Base-by-base conservation (phyloP, 2,113 vertebrate species). In the Urocynchramus pylzowi region DNA sequence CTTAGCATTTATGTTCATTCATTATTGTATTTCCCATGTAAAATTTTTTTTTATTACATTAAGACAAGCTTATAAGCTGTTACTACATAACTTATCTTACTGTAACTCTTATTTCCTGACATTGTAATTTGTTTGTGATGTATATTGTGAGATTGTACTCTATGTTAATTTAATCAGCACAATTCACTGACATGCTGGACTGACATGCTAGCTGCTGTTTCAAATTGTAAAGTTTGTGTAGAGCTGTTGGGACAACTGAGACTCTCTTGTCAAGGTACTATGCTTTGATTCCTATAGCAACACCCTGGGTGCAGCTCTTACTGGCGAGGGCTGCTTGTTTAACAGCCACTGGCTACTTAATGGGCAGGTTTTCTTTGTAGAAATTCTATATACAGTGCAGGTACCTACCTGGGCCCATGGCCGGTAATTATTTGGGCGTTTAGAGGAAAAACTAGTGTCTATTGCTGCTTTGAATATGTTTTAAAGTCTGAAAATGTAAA, bases 171-270 rank as follows among this genome's bases (percentile, higher is more conserved):
- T 99, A 99, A 99, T 99, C 99, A 99, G 99, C 99, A 99, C 99
- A 99, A 99, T 99, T 99, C 99, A 99, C 99, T 99, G 99, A 99
- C 99, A 99, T 99, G 99, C 99, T 99, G 99, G 99, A 99, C 99
- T 99, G 98, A 99, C 98, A 99, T 98, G 98, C 99, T 99, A 98
- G 99, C 99, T 99, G 99, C 99, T 99, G 98, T 98, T 98, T 98
- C 97, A 91, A 98, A 97, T 97, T 98, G 97, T 98, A 98, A 98
- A 98, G 97, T 98, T 98, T 98, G 98, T 97, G 96, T 98, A 97
- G 97, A 97, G 97, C 98, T 98, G 97, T 98, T 98, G 97, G 97
- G 98, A 98, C 98, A 98, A 99, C 98, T 97, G 97, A 98, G 97
- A 98, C 97, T 95, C 96, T 97, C 98, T 98, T 98, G 98, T 98